Percentiles rank a stretch among this genome's conserved stretches.
phyloP scores from a whole-genome alignment of 1,140 invertebrate genomes.

The Macrocentrus cingulum region DNA sequence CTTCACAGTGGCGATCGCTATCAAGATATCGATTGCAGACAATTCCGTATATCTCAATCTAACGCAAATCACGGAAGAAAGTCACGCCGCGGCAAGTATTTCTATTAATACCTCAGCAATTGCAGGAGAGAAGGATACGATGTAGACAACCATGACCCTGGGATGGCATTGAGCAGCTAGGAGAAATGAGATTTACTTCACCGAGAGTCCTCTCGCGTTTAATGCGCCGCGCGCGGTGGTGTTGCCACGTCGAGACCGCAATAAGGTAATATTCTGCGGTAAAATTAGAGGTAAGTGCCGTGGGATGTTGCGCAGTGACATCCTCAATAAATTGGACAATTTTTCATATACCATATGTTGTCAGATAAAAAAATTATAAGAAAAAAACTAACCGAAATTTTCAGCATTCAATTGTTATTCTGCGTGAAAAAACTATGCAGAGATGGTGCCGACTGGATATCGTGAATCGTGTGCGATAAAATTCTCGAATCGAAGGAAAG shows the following conservation, averaged over 20 bases:
- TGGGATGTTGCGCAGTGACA: background rate
- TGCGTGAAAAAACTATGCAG: background rate
- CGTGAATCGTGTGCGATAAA: conserved; percentile 17
- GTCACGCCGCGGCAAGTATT: conserved; percentile 3
- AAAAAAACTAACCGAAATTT: too few relatives aligned
- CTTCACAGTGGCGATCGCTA: background rate
- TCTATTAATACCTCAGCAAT: background rate
- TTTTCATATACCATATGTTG: too few relatives aligned
- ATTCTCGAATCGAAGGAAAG: conserved; percentile 36
- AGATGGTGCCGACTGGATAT: too few relatives aligned
- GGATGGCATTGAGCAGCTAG: conserved; percentile 5
- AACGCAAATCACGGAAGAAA: conserved; percentile 14
- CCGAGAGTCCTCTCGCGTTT: background rate
- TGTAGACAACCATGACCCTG: conserved; percentile 9
- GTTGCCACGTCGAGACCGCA: conserved; percentile 1
- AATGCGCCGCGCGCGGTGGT: conserved; percentile 1
- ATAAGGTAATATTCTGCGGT: conserved; percentile 15
- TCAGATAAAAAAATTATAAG: too few relatives aligned
- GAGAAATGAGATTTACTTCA: conserved; percentile 14
- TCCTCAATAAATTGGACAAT: too few relatives aligned
- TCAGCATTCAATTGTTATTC: conserved; percentile 26
- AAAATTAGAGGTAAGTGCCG: background rate
- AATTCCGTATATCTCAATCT: too few relatives aligned
- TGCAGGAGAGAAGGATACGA: background rate
- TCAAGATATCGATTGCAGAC: background rate